These are phyloP conservation scores for Dendrocincla fuliginosa DNA, from an alignment of 2,797 vertebrate genomes.

Conservation along the genomic window DNA sequence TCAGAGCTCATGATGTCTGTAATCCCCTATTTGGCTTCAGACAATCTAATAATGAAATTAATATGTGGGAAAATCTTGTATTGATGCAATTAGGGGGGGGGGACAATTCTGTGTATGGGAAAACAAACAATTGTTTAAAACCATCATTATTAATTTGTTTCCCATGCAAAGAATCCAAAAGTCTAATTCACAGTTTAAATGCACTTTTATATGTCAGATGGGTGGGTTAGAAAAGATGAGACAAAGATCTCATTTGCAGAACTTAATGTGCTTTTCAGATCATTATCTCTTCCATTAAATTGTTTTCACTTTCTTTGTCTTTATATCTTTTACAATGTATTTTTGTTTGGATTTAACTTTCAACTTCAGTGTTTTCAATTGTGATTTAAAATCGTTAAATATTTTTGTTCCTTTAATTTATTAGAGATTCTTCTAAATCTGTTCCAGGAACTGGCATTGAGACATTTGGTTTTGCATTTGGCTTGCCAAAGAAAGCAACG, in stretches of 20 bases:
- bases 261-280: neutral
- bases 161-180: conserved; percentile 7
- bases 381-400: conserved; percentile 19
- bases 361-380: conserved; percentile 10
- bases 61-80: neutral
- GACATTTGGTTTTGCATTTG: conserved; percentile 15
- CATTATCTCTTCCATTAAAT: neutral
- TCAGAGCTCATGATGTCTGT: neutral
- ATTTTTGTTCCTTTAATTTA: conserved; percentile 20
- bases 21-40: neutral
- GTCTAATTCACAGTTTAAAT: neutral
- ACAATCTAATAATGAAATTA: neutral
- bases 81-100: neutral
- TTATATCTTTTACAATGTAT: neutral
- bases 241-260: neutral
- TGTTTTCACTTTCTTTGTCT: neutral
- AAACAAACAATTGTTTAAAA: neutral
- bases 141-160: neutral
- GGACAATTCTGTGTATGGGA: neutral
- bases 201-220: neutral
- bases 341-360: conserved; percentile 32
- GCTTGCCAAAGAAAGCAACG: conserved; percentile 1
- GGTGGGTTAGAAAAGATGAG: neutral
- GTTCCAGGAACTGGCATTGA: conserved; percentile 26
- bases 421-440: conserved; percentile 17